Evolutionary conservation across 2,888 invertebrate genomes (phyloP).

Genomic region (Agrochola litura): DNA sequence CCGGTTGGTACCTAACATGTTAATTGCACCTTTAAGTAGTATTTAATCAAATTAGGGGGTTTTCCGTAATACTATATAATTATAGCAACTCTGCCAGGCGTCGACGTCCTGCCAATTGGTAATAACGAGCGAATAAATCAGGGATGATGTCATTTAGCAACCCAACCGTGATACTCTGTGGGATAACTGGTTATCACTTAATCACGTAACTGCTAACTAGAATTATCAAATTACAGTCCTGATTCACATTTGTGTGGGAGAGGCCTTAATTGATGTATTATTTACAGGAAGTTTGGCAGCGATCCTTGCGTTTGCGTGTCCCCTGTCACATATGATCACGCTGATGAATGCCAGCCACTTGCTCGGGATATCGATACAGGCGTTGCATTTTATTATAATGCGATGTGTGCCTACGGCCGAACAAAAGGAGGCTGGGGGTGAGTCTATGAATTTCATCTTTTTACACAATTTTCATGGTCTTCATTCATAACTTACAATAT

Average conservation of each 20-base stretch:
- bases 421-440: constrained; percentile 89
- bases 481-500: too few relatives aligned
- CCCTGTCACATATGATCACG: constrained; percentile 91
- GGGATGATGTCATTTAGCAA: constrained; percentile 62
- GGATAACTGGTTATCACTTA: constrained; percentile 61
- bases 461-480: too few relatives aligned
- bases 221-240: constrained; percentile 61
- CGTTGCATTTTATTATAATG: constrained; percentile 87
- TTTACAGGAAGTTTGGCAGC: constrained; percentile 91
- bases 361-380: constrained; percentile 86
- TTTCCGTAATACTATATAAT: constrained; percentile 19
- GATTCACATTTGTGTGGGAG: constrained; percentile 61
- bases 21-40: constrained; percentile 25
- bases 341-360: constrained; percentile 91
- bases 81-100: constrained; percentile 5
- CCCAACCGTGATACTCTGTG: constrained; percentile 47
- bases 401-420: constrained; percentile 90
- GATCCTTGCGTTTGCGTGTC: constrained; percentile 92
- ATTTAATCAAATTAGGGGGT: constrained; percentile 17
- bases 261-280: constrained; percentile 58
- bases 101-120: constrained; percentile 56
- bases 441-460: constrained; percentile 35
- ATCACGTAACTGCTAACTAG: constrained; percentile 58
- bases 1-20: constrained; percentile 81
- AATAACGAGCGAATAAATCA: constrained; percentile 61